These are phyloP conservation scores for human DNA, from an alignment of 2,113 vertebrate genomes.

Conservation along the genomic window GRCh38 chr15:40548501-40549000, in stretches of 20 bases:
- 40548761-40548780: neutral
- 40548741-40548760: neutral
- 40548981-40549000: conserved; percentile 16
- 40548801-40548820: neutral
- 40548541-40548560: neutral
- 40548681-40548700: neutral
- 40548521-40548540: neutral
- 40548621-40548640: neutral
- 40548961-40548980: neutral
- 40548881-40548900: neutral
- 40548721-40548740: neutral
- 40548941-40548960: neutral
- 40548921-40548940: neutral
- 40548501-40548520: neutral
- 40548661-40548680: neutral
- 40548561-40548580: neutral
- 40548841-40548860: neutral
- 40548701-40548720: neutral
- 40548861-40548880: neutral
- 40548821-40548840: neutral
- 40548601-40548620: neutral
- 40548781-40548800: neutral
- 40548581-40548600: neutral
- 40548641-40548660: neutral
- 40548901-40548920: neutral